Conservation (phyloP, 2,113 vertebrate species). For the Phylloscopus trochilus region DNA sequence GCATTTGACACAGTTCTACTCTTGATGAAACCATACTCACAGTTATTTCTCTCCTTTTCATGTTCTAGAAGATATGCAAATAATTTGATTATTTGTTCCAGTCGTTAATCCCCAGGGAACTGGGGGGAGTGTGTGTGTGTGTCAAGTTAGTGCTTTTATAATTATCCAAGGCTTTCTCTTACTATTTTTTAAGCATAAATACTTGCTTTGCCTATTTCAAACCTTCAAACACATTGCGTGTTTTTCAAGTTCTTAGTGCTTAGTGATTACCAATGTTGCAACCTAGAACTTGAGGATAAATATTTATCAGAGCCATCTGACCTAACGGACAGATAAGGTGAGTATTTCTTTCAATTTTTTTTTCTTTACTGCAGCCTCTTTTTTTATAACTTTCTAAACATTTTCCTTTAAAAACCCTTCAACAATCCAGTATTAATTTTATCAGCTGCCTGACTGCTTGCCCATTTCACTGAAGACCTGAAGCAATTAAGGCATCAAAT, state of each 20-base stretch:
- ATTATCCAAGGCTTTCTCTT: not conserved
- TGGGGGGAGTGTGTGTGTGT: not conserved
- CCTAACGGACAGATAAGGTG: not conserved
- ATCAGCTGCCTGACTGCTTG: not conserved
- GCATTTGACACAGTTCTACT: not conserved
- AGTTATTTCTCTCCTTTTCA: not conserved
- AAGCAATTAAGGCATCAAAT: not conserved
- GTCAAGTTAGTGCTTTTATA: not conserved
- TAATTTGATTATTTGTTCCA: constrained; percentile 27
- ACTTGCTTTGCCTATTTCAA: not conserved
- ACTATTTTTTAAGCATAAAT: not conserved
- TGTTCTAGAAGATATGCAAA: not conserved
- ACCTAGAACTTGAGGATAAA: not conserved
- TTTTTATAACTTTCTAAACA: not conserved
- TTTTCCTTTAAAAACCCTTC: not conserved
- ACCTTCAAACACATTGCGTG: not conserved
- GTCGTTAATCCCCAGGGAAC: not conserved
- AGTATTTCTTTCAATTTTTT: not conserved
- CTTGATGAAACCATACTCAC: not conserved
- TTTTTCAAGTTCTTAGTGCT: not conserved
- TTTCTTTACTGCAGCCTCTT: not conserved
- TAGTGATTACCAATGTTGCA: not conserved
- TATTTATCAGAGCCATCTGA: not conserved
- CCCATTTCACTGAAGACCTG: not conserved
- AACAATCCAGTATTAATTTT: not conserved